Base-by-base conservation (phyloP, 2,888 invertebrate genomes). In the Elysia crispata region DNA sequence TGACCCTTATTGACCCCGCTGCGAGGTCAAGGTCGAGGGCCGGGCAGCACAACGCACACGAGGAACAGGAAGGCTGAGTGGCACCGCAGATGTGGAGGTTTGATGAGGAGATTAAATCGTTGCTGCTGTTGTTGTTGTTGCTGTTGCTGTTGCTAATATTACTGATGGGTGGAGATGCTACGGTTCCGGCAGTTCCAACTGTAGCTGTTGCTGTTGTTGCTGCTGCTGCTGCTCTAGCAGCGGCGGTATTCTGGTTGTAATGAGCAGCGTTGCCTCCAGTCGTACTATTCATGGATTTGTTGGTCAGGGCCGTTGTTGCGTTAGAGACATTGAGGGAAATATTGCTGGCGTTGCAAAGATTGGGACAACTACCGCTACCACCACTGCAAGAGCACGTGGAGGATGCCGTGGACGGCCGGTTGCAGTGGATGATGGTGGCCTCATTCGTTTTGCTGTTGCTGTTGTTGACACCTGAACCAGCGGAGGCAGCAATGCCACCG, bases 361-460 rank as follows among this genome's bases (percentile, higher is more conserved):
- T 41, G 41, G 41, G 5, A 41, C 41, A 41, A n/a, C 72, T n/a
- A 20, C 50, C 50, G 1, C 67, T 20, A 20, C 18, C 66, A 49
- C 28, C 25, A 5, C 18, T 25, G n/a, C 90, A 89, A 5, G 88
- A 83, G 79, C 60, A 23, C 60, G n/a, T 25, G 3, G n/a, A 8
- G 6, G 60, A 60, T 41, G 41, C 41, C 41, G 41, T 41, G 5
- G 41, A 41, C 5, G 41, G 11, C 5, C 41, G 41, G 11, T 41
- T 41, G 41, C 41, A 41, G 5, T 41, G 41, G 11, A 41, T 41
- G 41, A 41, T 41, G 41, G 41, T 41, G 41, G 41, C 41, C 3
- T 11, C 41, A 41, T 3, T 41, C 3, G 3, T 41, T 41, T 41
- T 41, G 41, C 41, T 41, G 11, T 11, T 11, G 41, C 41, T 41